phyloP scores from a whole-genome alignment of 2,888 invertebrate species.

The Arenicola marina region DNA sequence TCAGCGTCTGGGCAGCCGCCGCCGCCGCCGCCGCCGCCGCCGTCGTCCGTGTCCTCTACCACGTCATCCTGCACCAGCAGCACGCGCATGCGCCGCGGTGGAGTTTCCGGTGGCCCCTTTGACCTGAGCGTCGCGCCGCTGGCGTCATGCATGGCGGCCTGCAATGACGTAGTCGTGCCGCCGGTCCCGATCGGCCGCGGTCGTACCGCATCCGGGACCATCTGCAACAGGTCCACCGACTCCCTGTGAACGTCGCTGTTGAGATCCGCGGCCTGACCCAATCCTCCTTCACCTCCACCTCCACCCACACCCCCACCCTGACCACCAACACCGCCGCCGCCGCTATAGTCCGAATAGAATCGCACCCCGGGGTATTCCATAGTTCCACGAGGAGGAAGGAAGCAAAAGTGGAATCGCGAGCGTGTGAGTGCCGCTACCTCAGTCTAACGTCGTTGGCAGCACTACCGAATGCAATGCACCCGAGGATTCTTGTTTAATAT shows the following conservation, averaged over 20 bases:
- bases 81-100: slow-evolving; percentile 6
- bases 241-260: background rate
- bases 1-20: background rate
- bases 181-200: background rate
- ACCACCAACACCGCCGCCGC: no score
- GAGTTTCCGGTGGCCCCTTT: background rate
- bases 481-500: no score
- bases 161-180: no score
- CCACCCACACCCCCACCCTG: no score
- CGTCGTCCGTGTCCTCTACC: background rate
- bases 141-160: background rate
- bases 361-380: slow-evolving; percentile 3
- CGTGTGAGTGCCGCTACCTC: no score
- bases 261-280: no score
- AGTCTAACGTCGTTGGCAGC: no score
- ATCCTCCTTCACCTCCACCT: no score
- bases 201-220: background rate
- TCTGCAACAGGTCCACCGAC: slow-evolving; percentile 6
- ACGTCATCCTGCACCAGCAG: background rate
- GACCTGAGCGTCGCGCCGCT: background rate
- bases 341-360: no score
- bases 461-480: no score
- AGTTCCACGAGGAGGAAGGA: no score
- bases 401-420: no score
- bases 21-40: background rate